Base-by-base conservation (phyloP, 2,113 vertebrate species). In the Machaerirhynchus nigripectus region DNA sequence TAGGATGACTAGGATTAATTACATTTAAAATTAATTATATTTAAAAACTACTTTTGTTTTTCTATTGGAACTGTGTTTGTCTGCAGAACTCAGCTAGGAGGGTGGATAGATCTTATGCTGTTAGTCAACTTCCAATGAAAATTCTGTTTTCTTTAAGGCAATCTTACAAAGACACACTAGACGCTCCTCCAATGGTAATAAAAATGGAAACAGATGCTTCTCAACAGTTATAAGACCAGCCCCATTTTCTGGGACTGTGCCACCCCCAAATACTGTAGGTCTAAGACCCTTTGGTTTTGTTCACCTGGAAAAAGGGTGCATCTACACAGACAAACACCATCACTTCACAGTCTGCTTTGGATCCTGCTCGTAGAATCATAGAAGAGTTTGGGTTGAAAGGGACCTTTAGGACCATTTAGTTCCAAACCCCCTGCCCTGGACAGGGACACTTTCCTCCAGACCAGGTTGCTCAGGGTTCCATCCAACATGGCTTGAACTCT, bases 401-500 rank as follows among this genome's bases (percentile, higher is more conserved):
- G 4, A 31, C 40, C 20, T 76, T 14, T 31, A 71, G 49, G n/a
- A 39, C n/a, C 28, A 22, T 19, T 16, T 33, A 11, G 24, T 39
- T 40, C 39, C 33, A 14, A 55, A 3, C 1, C 1, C 9, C 13
- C 7, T 79, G 47, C 19, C 22, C 13, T 28, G 27, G 4, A 4
- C 37, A 59, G 13, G 10, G 35, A 44, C 13, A 42, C 0, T 13
- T 73, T 3, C 3, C 37, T 24, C 30, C 28, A 44, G 14, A 65
- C 0, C n/a, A 40, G 3, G 7, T 28, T 84, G 35, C 33, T 81
- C 35, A 26, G 13, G 24, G 17, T 11, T 39, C 9, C 13, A 1
- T 53, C 39, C 20, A 40, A 2, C 20, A 15, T 35, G 47, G 2
- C 10, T 75, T 59, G 17, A 44, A n/a, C 40, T 18, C 11, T 53